phyloP scores from a whole-genome alignment of 2,888 invertebrate species.

The Polydrusus tereticollis region DNA sequence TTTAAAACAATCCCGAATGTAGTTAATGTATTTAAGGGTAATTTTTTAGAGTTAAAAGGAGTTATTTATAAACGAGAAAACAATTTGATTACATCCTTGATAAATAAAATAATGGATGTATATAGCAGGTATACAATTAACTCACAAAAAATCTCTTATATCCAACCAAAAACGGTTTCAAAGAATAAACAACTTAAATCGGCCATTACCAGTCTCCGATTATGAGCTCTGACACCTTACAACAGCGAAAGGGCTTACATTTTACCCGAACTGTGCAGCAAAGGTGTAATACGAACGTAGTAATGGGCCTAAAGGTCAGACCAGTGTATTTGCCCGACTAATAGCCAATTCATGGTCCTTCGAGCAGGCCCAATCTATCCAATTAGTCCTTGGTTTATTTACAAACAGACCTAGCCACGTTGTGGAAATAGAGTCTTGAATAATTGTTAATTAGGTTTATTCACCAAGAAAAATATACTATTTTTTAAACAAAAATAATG shows the following conservation, averaged over 20 bases:
- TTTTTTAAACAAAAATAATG: too few species aligned
- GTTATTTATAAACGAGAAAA: too few species aligned
- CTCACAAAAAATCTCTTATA: not conserved
- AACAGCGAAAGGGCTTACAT: slow-evolving; percentile 30
- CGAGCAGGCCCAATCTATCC: slow-evolving; percentile 59
- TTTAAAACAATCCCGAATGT: too few species aligned
- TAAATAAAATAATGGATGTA: too few species aligned
- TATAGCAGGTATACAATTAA: too few species aligned
- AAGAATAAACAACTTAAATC: not conserved
- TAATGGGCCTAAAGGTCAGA: slow-evolving; percentile 50
- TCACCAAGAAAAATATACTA: not conserved
- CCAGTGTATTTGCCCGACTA: slow-evolving; percentile 50
- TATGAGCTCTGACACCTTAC: slow-evolving; percentile 33
- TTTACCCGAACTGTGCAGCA: slow-evolving; percentile 34
- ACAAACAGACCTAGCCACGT: slow-evolving; percentile 56
- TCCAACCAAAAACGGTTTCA: not conserved
- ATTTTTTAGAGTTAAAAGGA: too few species aligned
- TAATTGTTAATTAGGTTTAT: slow-evolving; percentile 32
- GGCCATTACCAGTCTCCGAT: slow-evolving; percentile 11
- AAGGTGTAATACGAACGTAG: slow-evolving; percentile 45
- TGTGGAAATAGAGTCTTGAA: slow-evolving; percentile 43
- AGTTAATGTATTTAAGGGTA: too few species aligned
- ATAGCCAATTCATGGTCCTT: slow-evolving; percentile 53
- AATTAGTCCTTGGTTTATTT: slow-evolving; percentile 66
- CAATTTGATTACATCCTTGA: too few species aligned